These are phyloP conservation scores for Drosophila multiciliata DNA, from an alignment of 2,888 invertebrate genomes.

Conservation along the genomic window DNA sequence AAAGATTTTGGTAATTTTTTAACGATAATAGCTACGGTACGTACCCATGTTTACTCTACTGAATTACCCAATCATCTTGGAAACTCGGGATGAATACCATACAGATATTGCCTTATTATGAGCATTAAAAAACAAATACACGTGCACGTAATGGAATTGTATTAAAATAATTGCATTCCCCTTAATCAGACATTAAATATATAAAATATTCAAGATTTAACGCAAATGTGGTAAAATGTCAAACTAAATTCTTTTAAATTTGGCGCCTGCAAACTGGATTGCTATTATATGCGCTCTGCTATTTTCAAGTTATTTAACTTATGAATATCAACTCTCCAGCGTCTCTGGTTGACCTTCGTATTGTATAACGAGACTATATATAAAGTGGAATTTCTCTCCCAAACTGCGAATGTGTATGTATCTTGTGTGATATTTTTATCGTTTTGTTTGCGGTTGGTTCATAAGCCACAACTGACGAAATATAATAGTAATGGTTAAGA, in stretches of 20 bases:
- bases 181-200: background rate
- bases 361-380: slow-evolving; percentile 25
- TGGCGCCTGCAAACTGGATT: background rate
- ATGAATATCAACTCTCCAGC: slow-evolving; percentile 15
- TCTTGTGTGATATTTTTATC: slow-evolving; percentile 2
- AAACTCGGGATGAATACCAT: background rate
- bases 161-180: background rate
- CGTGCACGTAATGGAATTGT: background rate
- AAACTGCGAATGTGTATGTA: slow-evolving; percentile 28
- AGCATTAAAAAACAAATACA: background rate
- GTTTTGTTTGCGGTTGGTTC: slow-evolving; percentile 1
- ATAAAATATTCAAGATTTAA: background rate
- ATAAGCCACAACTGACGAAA: background rate
- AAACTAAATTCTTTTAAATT: background rate
- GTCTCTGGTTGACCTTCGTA: slow-evolving; percentile 57
- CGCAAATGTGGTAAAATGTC: background rate
- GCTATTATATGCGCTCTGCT: slow-evolving; percentile 12
- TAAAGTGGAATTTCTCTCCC: background rate
- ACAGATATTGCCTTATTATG: background rate
- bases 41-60: background rate
- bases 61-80: slow-evolving; percentile 10
- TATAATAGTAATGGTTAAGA: background rate
- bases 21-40: slow-evolving; percentile 4
- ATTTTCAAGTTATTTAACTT: slow-evolving; percentile 58
- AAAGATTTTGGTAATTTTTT: slow-evolving; percentile 18